Evolutionary conservation across 2,113 vertebrate species (phyloP), one percentile per base, ranked within the genome.

Genomic region (Petroica traversi): DNA sequence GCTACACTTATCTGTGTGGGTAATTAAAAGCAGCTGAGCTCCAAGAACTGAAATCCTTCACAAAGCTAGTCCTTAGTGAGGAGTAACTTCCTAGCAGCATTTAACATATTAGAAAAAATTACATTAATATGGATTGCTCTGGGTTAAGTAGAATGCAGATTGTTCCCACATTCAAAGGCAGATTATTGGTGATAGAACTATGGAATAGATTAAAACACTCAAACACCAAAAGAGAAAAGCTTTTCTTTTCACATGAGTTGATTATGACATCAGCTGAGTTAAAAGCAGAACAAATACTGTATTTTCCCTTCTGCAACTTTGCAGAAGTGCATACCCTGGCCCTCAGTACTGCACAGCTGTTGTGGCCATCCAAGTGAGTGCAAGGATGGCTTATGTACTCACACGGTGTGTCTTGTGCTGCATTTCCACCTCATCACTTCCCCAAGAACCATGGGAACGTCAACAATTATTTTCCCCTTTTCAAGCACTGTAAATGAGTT

Each of bases 1-100:
- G 88, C 79, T 90, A 61, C n/a, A 63, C 88, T 97, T 96, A 94
- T 95, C 95, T 93, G 36, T 45, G 69, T 72, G 83, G 52, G 41
- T 95, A 96, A 96, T 96, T 96, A 92, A 94, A 94, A 92, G 1
- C 93, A 96, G 85, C 43, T 93, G 88, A 96, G 92, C 52, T 94
- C 29, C 57, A 80, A 63, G 79, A 61, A 75, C 33, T 80, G 79
- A 88, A 88, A 74, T 78, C 85, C 41, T 96, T 59, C 64, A 81
- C 46, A 41, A 31, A 81, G 85, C 48, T 86, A 74, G 36, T 77
- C 75, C 59, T 94, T 52, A 38, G 52, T n/a, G 40, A 92, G 72
- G 55, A 95, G 67, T 25, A 66, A n/a, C 67, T 62, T 93, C 67
- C 52, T 69, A 83, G 71, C 58, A 85, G 69, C 18, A 58, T 66